Conservation (phyloP, 2,888 invertebrate genomes). For the Trissolcus brochymenae region DNA sequence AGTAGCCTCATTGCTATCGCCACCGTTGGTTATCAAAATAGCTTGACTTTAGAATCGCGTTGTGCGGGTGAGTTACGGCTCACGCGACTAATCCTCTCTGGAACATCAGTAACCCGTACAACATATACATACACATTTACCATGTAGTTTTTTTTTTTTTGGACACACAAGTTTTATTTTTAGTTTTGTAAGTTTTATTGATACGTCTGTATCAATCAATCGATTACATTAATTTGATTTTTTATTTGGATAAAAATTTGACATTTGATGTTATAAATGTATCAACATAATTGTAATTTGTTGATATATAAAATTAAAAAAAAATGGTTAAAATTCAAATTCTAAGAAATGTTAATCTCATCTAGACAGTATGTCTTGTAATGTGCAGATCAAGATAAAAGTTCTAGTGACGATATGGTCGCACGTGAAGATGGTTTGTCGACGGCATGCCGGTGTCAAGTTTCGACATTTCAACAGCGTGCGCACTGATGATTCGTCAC, state of each 20-base stretch:
- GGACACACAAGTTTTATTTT: background rate
- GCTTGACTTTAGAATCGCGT: constrained; percentile 45
- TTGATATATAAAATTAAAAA: too few species aligned
- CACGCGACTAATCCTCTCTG: constrained; percentile 62
- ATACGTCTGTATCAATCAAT: too few species aligned
- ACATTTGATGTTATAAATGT: too few species aligned
- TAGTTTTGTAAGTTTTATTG: background rate
- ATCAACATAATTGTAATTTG: too few species aligned
- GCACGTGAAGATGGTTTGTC: constrained; percentile 55
- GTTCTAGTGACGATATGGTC: constrained; percentile 18
- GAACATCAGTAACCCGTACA: constrained; percentile 5
- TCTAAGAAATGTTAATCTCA: too few species aligned
- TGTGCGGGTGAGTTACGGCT: constrained; percentile 65
- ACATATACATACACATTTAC: background rate
- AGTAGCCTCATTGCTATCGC: constrained; percentile 19
- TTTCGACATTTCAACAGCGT: constrained; percentile 48
- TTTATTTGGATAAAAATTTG: too few species aligned
- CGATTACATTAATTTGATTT: too few species aligned
- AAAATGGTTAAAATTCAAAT: too few species aligned
- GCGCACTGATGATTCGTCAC: constrained; percentile 18
- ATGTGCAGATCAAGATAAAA: constrained; percentile 32
- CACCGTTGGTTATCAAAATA: constrained; percentile 41
- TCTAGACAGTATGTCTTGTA: background rate
- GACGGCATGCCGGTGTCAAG: constrained; percentile 50
- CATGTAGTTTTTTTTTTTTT: background rate